A percentile compares a stretch with the other conserved stretches of the same genome.
phyloP scores from a whole-genome alignment of 2,888 invertebrate species.

The Cheilosia vulpina region DNA sequence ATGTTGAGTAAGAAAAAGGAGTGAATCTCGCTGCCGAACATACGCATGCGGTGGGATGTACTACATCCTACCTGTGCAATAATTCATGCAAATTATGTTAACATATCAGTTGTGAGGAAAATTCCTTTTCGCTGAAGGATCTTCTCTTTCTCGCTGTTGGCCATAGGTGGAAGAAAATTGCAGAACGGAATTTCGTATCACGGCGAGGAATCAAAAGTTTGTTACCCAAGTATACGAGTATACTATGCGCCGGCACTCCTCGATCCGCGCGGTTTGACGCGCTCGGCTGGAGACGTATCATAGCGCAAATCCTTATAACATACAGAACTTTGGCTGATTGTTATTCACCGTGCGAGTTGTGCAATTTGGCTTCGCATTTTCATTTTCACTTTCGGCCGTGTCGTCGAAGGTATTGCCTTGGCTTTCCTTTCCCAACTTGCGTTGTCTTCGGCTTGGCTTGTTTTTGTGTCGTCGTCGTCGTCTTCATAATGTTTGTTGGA shows the following conservation, averaged over 20 bases:
- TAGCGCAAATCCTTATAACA: constrained; percentile 63
- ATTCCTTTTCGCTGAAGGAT: constrained; percentile 65
- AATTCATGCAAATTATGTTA: constrained; percentile 75
- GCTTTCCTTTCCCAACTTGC: background rate
- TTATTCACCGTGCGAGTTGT: constrained; percentile 70
- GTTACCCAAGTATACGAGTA: background rate
- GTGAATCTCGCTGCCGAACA: constrained; percentile 12
- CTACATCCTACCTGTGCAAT: constrained; percentile 46
- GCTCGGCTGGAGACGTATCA: constrained; percentile 67
- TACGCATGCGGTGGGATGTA: constrained; percentile 29
- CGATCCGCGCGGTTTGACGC: constrained; percentile 58
- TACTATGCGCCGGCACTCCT: constrained; percentile 4
- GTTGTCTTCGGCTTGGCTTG: constrained; percentile 11
- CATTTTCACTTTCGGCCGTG: constrained; percentile 7
- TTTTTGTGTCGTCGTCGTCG: constrained; percentile 1
- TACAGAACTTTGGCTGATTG: constrained; percentile 43
- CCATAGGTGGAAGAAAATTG: constrained; percentile 54
- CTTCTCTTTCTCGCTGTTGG: constrained; percentile 17
- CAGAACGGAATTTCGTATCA: constrained; percentile 72
- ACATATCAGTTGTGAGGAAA: constrained; percentile 73
- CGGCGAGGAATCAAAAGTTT: constrained; percentile 71
- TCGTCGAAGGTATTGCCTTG: background rate
- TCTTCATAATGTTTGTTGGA: constrained; percentile 16
- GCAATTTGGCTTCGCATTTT: constrained; percentile 67
- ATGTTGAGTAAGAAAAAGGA: constrained; percentile 30